Conservation (phyloP, 2,113 vertebrate species). For the Indicator maculatus region DNA sequence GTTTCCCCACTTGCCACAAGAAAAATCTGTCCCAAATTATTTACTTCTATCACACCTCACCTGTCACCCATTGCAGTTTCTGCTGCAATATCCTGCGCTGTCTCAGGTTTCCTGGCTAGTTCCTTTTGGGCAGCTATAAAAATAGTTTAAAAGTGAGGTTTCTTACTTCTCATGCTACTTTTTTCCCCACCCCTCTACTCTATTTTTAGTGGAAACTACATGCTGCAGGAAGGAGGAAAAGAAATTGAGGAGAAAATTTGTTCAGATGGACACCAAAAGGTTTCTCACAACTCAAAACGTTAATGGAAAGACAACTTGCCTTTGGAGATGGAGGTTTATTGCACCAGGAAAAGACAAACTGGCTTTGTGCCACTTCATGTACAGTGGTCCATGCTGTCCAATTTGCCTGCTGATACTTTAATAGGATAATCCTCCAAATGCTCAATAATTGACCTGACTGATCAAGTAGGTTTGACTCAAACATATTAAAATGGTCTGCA, state of each 20-base stretch:
- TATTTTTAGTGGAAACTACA: neutral
- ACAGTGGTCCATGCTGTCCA: neutral
- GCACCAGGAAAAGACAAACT: neutral
- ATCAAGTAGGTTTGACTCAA: neutral
- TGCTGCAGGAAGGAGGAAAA: neutral
- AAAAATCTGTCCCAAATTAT: neutral
- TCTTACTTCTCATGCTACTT: neutral
- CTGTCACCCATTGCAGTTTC: rapidly evolving
- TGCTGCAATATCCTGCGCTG: neutral
- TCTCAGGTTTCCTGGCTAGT: neutral
- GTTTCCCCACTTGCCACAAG: neutral
- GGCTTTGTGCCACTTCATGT: neutral
- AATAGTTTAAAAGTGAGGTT: neutral
- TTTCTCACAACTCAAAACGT: neutral
- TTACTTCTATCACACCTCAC: neutral
- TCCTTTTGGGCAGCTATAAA: neutral
- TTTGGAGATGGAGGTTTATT: neutral
- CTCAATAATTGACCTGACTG: neutral
- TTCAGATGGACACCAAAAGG: neutral
- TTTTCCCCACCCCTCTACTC: neutral
- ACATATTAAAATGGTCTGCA: neutral
- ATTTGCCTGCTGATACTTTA: slow-evolving; percentile 1
- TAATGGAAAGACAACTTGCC: neutral
- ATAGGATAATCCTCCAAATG: neutral
- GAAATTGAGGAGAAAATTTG: neutral